A percentile compares a stretch with the other conserved stretches of the same genome.
phyloP scores from a whole-genome alignment of 2,888 invertebrate genomes.

The Tenthredo scrophulariae region DNA sequence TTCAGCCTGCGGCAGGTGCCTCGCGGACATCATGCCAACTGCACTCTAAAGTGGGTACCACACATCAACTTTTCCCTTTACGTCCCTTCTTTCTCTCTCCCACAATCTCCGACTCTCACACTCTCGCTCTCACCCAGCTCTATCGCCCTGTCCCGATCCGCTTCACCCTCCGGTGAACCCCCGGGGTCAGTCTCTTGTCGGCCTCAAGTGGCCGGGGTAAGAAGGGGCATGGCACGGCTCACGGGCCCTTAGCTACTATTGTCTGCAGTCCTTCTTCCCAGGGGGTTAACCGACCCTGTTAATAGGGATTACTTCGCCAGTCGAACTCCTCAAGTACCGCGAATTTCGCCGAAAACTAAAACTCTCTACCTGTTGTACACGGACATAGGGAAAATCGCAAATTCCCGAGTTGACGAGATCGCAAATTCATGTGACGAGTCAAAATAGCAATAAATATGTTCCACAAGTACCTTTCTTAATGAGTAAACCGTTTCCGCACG shows the following conservation, averaged over 20 bases:
- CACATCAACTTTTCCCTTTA: constrained; percentile 42
- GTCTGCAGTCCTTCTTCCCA: constrained; percentile 55
- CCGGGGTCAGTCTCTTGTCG: constrained; percentile 64
- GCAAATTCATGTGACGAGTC: too few species aligned
- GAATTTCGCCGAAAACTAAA: constrained; percentile 58
- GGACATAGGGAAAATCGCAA: not conserved
- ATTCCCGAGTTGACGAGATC: not conserved
- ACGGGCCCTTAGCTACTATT: constrained; percentile 41
- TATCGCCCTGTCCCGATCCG: constrained; percentile 9
- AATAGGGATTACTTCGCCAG: constrained; percentile 60
- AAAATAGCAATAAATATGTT: too few species aligned
- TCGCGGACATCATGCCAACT: constrained; percentile 60
- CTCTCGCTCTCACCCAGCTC: constrained; percentile 1
- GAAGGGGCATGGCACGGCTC: constrained; percentile 7
- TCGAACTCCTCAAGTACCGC: constrained; percentile 58
- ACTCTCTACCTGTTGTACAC: constrained; percentile 20
- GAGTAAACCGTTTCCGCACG: too few species aligned
- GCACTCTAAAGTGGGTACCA: constrained; percentile 45
- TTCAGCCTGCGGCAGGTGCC: constrained; percentile 67
- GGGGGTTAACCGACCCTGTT: constrained; percentile 58
- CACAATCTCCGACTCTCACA: not conserved
- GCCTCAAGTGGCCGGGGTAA: constrained; percentile 62
- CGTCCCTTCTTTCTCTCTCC: not conserved
- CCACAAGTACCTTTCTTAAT: too few species aligned
- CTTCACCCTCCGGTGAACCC: constrained; percentile 50